These are phyloP conservation scores for Chaetodon auriga DNA, from an alignment of 2,113 vertebrate genomes.

Conservation along the genomic window DNA sequence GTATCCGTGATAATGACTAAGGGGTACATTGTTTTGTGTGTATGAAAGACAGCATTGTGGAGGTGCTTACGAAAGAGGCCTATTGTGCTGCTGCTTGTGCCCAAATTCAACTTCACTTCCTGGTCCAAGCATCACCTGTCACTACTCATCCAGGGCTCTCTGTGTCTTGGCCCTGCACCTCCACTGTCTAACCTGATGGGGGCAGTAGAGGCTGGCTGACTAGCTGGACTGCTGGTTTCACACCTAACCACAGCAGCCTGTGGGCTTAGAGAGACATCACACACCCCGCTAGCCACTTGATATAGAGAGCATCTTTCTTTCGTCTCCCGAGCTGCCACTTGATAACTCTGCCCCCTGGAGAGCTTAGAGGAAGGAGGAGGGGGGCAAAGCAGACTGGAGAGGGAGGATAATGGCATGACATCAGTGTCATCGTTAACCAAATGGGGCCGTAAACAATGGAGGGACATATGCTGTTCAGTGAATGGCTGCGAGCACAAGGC, in stretches of 20 bases:
- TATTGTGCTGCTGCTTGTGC: conserved; percentile 30
- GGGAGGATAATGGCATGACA: conserved; percentile 76
- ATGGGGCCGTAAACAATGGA: conserved; percentile 77
- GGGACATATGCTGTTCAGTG: conserved; percentile 75
- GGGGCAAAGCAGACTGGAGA: conserved; percentile 33
- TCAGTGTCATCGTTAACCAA: conserved; percentile 79
- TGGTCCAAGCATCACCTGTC: conserved; percentile 70
- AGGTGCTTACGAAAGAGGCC: conserved; percentile 27
- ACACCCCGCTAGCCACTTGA: conserved; percentile 59
- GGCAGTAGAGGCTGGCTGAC: conserved; percentile 79
- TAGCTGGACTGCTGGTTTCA: conserved; percentile 8
- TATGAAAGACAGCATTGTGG: conserved; percentile 37
- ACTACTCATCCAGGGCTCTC: conserved; percentile 41
- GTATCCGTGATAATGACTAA: conserved; percentile 36
- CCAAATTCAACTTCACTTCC: conserved; percentile 54
- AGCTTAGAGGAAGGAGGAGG: conserved; percentile 46
- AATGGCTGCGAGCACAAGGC: conserved; percentile 70
- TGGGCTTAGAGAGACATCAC: conserved; percentile 46
- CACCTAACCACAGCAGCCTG: conserved; percentile 47
- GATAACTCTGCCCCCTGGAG: conserved; percentile 70
- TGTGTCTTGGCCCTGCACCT: conserved; percentile 49
- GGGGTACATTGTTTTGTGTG: conserved; percentile 30
- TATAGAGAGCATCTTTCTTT: conserved; percentile 72
- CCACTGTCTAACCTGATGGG: conserved; percentile 68
- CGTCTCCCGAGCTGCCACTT: conserved; percentile 66